Percentiles rank a stretch among this genome's conserved stretches.
Evolutionary conservation across 2,113 vertebrate species (phyloP).

Genomic region (Myrmecobius fasciatus): DNA sequence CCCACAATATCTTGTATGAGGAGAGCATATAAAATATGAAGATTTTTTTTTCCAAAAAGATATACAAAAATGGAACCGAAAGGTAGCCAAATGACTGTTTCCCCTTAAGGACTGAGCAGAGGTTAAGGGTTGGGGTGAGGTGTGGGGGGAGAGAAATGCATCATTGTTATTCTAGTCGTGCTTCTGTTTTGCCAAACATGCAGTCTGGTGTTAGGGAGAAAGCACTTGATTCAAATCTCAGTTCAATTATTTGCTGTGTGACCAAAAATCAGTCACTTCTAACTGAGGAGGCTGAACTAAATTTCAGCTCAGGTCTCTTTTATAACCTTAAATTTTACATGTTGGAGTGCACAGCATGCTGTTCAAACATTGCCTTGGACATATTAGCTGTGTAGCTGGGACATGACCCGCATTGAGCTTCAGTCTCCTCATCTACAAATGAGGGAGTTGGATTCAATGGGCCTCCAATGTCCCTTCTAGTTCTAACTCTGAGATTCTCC

Average conservation of each 20-base stretch:
- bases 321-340: neutral
- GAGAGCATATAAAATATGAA: neutral
- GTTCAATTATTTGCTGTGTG: neutral
- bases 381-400: neutral
- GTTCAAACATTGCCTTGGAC: neutral
- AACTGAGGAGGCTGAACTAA: neutral
- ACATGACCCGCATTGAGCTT: neutral
- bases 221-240: neutral
- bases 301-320: neutral
- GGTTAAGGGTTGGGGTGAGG: neutral
- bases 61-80: slow-evolving; percentile 12
- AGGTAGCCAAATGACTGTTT: neutral
- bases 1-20: neutral
- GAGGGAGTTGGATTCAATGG: neutral
- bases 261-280: neutral
- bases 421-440: neutral
- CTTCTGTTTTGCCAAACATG: neutral
- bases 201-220: neutral
- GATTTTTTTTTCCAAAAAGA: slow-evolving; percentile 22
- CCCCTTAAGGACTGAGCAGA: neutral
- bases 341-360: neutral
- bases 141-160: neutral
- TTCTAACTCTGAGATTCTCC: slow-evolving; percentile 3
- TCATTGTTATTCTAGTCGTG: neutral
- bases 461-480: neutral